phyloP scores from a whole-genome alignment of 2,797 vertebrate genomes.

The Argentina silus region DNA sequence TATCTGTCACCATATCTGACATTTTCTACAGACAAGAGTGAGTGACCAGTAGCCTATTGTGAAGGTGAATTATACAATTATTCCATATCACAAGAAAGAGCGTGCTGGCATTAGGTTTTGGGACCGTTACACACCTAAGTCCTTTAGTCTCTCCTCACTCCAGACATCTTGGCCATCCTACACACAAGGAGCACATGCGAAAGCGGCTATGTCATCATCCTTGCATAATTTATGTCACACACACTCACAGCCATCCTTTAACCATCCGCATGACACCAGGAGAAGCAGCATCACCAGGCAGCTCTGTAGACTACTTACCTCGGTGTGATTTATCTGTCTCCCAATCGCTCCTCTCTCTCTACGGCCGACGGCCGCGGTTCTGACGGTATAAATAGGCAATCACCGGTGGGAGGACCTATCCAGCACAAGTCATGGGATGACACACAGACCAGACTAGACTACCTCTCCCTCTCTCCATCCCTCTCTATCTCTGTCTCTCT shows the following conservation, averaged over 20 bases:
- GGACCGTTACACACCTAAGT: no score
- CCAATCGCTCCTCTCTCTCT: slow-evolving; percentile 59
- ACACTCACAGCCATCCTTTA: slow-evolving; percentile 36
- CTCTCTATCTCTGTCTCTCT: no score
- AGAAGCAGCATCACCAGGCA: slow-evolving; percentile 18
- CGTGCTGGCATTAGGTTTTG: no score
- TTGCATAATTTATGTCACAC: slow-evolving; percentile 72
- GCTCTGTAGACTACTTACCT: slow-evolving; percentile 69
- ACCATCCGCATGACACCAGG: slow-evolving; percentile 23
- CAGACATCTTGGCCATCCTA: slow-evolving; percentile 28
- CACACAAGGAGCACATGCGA: slow-evolving; percentile 49
- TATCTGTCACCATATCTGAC: no score
- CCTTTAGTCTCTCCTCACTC: not conserved
- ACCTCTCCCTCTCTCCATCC: slow-evolving; percentile 36
- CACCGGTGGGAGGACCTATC: slow-evolving; percentile 75
- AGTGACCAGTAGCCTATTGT: not conserved
- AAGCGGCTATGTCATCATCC: slow-evolving; percentile 47
- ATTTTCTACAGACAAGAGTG: no score
- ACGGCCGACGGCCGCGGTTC: slow-evolving; percentile 52
- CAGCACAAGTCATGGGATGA: slow-evolving; percentile 58
- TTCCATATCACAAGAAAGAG: no score
- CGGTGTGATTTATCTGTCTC: slow-evolving; percentile 49
- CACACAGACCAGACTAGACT: slow-evolving; percentile 23
- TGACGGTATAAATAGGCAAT: slow-evolving; percentile 74
- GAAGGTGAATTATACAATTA: not conserved